A percentile compares a stretch with the other conserved stretches of the same genome.
Evolutionary conservation across 2,113 vertebrate genomes (phyloP).

Genomic region (Atrichornis clamosus): DNA sequence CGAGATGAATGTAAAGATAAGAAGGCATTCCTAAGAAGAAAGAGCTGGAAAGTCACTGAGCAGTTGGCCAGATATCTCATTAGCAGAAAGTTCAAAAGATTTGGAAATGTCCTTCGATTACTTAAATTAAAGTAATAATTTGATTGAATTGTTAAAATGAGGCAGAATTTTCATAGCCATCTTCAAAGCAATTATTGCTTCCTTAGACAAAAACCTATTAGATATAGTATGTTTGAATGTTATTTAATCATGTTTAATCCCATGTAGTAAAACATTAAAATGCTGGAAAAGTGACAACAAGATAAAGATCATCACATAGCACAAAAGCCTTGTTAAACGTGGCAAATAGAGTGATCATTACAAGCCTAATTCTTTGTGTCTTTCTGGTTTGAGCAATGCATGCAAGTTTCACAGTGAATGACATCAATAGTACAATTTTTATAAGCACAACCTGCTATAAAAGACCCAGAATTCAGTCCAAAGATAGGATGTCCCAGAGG

Average conservation of each 20-base stretch:
- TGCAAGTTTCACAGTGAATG: background rate
- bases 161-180: background rate
- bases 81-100: background rate
- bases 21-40: background rate
- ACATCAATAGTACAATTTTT: background rate
- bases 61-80: background rate
- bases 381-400: background rate
- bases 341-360: background rate
- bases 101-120: background rate
- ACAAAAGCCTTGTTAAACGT: background rate
- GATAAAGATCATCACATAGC: background rate
- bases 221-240: background rate
- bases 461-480: background rate
- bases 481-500: background rate
- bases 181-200: background rate
- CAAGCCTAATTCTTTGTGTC: background rate
- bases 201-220: background rate
- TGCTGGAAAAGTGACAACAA: background rate
- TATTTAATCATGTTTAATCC: background rate
- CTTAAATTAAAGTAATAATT: background rate
- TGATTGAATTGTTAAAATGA: background rate
- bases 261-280: background rate
- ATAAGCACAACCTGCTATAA: background rate
- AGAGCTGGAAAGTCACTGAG: background rate
- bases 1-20: background rate